Conservation (phyloP, 2,113 vertebrate genomes). For the Athene noctua region DNA sequence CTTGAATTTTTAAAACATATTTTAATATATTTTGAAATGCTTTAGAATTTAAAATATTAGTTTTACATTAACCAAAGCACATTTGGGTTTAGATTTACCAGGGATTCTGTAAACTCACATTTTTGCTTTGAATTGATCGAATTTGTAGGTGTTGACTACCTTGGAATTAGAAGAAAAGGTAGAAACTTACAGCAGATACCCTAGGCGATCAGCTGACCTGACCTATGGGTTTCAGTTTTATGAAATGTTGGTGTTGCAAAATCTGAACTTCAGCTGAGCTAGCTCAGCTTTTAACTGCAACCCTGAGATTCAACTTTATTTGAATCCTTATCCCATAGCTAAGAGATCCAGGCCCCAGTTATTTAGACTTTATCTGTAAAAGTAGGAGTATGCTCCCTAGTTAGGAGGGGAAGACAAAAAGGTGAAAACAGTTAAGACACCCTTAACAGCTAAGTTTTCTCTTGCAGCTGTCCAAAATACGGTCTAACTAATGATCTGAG, state of each 20-base stretch:
- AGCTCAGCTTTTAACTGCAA: background rate
- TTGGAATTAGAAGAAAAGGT: background rate
- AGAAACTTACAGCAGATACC: background rate
- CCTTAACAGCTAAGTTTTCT: background rate
- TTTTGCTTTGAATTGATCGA: background rate
- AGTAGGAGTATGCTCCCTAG: background rate
- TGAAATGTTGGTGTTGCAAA: background rate
- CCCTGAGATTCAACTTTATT: background rate
- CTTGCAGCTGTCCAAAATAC: slow-evolving; percentile 34
- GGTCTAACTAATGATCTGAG: slow-evolving; percentile 37
- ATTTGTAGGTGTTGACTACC: background rate
- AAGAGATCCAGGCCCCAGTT: background rate
- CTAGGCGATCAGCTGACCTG: background rate
- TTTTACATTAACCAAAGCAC: background rate
- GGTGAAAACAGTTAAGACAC: background rate
- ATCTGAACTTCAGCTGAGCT: background rate
- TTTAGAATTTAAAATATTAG: background rate
- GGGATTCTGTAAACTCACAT: background rate
- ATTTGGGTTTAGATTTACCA: background rate
- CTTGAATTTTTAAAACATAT: background rate
- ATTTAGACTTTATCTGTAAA: background rate
- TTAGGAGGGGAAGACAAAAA: background rate
- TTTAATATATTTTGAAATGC: background rate
- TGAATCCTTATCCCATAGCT: background rate
- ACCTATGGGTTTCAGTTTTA: background rate